Evolutionary conservation across 2,888 invertebrate genomes (phyloP).

Genomic region (Bruchidius siliquastri): DNA sequence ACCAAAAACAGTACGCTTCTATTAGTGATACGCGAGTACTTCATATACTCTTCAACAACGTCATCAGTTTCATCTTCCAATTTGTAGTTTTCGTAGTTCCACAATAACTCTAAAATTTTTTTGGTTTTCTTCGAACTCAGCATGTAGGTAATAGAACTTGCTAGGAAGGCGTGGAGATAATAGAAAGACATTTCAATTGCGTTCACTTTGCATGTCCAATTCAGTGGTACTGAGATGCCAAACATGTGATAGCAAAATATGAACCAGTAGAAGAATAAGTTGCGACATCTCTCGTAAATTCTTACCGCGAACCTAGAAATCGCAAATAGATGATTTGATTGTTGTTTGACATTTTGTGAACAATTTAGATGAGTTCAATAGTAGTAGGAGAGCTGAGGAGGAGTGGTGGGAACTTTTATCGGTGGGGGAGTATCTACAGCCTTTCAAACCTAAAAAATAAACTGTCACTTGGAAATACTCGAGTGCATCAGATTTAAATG

Average conservation of each 20-base stretch:
- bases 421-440: too few relatives aligned
- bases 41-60: constrained; percentile 9
- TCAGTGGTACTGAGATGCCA: not conserved
- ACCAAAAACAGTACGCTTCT: constrained; percentile 6
- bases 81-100: constrained; percentile 7
- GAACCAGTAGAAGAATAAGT: constrained; percentile 2
- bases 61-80: constrained; percentile 1
- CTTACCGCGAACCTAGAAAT: not conserved
- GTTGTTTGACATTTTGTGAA: too few relatives aligned
- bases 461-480: too few relatives aligned
- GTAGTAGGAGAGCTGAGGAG: too few relatives aligned
- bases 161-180: constrained; percentile 11
- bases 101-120: constrained; percentile 4
- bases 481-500: too few relatives aligned
- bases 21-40: constrained; percentile 8
- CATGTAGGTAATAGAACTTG: constrained; percentile 9
- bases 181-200: constrained; percentile 10
- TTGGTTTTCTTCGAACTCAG: constrained; percentile 5
- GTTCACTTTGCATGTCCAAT: constrained; percentile 8
- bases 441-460: too few relatives aligned
- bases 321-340: too few relatives aligned
- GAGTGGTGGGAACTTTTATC: too few relatives aligned
- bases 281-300: constrained; percentile 1
- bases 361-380: too few relatives aligned
- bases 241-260: constrained; percentile 7